phyloP scores from a whole-genome alignment of 2,888 invertebrate species.

The Glyphotaelius pellucidus region DNA sequence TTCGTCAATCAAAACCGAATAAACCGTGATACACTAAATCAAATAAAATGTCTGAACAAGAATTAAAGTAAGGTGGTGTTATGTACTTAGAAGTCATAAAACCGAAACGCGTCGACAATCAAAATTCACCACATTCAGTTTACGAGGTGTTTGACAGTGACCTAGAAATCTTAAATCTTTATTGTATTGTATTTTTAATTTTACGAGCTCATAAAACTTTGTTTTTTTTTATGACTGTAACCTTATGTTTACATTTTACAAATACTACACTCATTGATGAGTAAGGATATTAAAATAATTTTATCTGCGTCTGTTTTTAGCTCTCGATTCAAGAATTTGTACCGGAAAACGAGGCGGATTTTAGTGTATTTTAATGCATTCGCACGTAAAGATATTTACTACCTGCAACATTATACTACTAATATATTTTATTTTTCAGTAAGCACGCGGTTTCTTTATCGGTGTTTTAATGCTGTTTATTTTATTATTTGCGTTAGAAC shows the following conservation, averaged over 20 bases:
- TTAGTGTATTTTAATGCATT: conserved; percentile 22
- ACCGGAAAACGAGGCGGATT: conserved; percentile 25
- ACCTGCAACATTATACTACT: neutral
- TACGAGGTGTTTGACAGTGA: conserved; percentile 53
- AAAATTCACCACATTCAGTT: conserved; percentile 31
- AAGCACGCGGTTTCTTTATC: neutral
- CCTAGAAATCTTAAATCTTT: conserved; percentile 55
- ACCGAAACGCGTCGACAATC: conserved; percentile 29
- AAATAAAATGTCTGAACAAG: conserved; percentile 14
- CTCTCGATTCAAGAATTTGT: conserved; percentile 28
- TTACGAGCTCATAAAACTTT: conserved; percentile 40
- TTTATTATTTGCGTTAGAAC: neutral
- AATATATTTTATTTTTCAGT: neutral
- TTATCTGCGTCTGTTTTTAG: conserved; percentile 26
- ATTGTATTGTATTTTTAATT: conserved; percentile 51
- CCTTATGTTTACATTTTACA: conserved; percentile 39
- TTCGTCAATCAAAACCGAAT: conserved; percentile 45
- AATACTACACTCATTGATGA: conserved; percentile 40
- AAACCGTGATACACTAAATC: conserved; percentile 35
- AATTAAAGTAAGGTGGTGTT: conserved; percentile 26
- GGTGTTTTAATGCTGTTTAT: neutral
- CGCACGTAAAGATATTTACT: neutral
- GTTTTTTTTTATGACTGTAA: conserved; percentile 17
- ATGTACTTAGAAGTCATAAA: conserved; percentile 3
- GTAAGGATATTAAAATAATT: conserved; percentile 36